phyloP scores from a whole-genome alignment of 2,888 invertebrate species.

The Galeruca laticollis region DNA sequence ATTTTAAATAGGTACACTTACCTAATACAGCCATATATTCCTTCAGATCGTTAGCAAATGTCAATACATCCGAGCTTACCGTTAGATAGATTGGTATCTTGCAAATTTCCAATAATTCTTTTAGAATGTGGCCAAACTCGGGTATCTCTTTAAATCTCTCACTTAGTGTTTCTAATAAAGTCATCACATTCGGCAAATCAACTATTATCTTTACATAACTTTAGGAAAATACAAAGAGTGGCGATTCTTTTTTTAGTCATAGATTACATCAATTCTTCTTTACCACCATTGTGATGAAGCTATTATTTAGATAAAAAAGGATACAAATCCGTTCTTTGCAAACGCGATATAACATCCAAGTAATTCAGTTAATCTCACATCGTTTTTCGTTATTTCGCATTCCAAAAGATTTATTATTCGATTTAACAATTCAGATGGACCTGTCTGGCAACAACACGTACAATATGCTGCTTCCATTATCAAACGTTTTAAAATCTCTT shows the following conservation, averaged over 20 bases:
- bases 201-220: constrained; percentile 57
- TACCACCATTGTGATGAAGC: no score
- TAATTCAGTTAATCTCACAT: constrained; percentile 44
- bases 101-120: constrained; percentile 59
- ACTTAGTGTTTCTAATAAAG: constrained; percentile 60
- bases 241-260: no score
- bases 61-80: constrained; percentile 57
- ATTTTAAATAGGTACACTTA: constrained; percentile 44
- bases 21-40: constrained; percentile 63
- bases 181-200: constrained; percentile 60
- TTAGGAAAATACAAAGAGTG: constrained; percentile 29
- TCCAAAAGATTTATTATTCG: constrained; percentile 44
- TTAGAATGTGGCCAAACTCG: constrained; percentile 55
- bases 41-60: constrained; percentile 52
- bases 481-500: neutral
- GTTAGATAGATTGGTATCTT: constrained; percentile 58
- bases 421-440: constrained; percentile 14
- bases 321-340: constrained; percentile 49
- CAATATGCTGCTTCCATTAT: constrained; percentile 3
- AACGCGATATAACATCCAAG: constrained; percentile 41
- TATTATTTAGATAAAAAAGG: no score
- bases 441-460: neutral
- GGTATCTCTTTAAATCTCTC: constrained; percentile 45
- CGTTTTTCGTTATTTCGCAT: constrained; percentile 44
- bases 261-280: no score